phyloP scores from a whole-genome alignment of 2,113 vertebrate genomes.

The Brachyistius frenatus region DNA sequence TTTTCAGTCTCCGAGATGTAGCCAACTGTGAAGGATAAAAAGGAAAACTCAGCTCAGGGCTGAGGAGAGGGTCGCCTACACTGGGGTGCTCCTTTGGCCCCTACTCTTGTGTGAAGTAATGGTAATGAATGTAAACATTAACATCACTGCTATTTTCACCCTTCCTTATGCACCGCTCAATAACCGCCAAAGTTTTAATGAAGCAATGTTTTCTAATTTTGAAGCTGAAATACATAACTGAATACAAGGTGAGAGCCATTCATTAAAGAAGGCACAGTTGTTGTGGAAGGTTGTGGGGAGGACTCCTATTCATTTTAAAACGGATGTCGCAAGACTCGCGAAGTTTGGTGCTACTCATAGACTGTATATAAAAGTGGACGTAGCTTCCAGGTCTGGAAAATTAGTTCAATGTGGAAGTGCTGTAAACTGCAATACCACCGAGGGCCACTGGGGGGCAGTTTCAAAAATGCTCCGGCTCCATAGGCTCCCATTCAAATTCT shows the following conservation, averaged over 20 bases:
- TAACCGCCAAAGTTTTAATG: not conserved
- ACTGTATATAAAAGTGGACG: too few relatives aligned
- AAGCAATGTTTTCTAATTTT: not conserved
- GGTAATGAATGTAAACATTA: constrained; percentile 9
- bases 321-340: not conserved
- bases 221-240: not conserved
- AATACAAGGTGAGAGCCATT: not conserved
- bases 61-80: constrained; percentile 1
- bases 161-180: not conserved
- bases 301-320: not conserved
- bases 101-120: constrained; percentile 20
- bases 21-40: constrained; percentile 33
- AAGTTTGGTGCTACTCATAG: not conserved
- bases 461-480: too few relatives aligned
- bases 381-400: too few relatives aligned
- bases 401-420: too few relatives aligned
- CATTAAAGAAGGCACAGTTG: not conserved
- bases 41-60: constrained; percentile 33
- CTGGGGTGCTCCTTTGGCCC: not conserved
- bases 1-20: constrained; percentile 30
- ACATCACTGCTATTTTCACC: not conserved
- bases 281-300: not conserved
- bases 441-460: too few relatives aligned
- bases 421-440: too few relatives aligned
- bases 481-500: too few relatives aligned